phyloP scores from a whole-genome alignment of 2,888 invertebrate genomes.

The Euplagia quadripunctaria region DNA sequence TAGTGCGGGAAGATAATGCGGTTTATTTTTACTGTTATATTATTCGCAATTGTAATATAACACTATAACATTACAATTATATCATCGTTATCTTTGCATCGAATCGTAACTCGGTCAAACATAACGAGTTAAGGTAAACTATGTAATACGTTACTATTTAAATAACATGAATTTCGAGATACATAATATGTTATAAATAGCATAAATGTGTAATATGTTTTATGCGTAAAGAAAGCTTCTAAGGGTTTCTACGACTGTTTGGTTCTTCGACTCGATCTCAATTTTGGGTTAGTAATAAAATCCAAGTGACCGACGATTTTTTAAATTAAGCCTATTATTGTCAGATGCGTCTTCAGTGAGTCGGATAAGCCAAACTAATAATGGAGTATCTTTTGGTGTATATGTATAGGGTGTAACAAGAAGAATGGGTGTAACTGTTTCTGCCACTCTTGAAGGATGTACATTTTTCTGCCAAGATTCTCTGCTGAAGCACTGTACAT shows the following conservation, averaged over 20 bases:
- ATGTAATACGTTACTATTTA: slow-evolving; percentile 48
- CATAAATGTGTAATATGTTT: slow-evolving; percentile 8
- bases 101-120: slow-evolving; percentile 43
- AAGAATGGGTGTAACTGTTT: too few relatives aligned
- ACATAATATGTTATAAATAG: slow-evolving; percentile 11
- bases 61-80: slow-evolving; percentile 22
- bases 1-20: slow-evolving; percentile 8
- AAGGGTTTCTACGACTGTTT: neutral
- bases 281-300: neutral
- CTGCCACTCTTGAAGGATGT: too few relatives aligned
- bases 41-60: neutral
- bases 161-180: slow-evolving; percentile 26
- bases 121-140: slow-evolving; percentile 27
- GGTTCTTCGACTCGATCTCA: neutral
- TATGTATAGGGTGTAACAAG: too few relatives aligned
- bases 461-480: too few relatives aligned
- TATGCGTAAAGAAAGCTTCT: too few relatives aligned
- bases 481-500: too few relatives aligned
- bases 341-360: too few relatives aligned
- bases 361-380: too few relatives aligned
- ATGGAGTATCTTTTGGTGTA: too few relatives aligned
- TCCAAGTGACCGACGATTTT: too few relatives aligned
- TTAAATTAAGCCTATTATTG: too few relatives aligned
- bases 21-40: neutral
- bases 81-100: slow-evolving; percentile 28